Base-by-base conservation (phyloP, 2,113 vertebrate genomes). In the Lepus timidus region DNA sequence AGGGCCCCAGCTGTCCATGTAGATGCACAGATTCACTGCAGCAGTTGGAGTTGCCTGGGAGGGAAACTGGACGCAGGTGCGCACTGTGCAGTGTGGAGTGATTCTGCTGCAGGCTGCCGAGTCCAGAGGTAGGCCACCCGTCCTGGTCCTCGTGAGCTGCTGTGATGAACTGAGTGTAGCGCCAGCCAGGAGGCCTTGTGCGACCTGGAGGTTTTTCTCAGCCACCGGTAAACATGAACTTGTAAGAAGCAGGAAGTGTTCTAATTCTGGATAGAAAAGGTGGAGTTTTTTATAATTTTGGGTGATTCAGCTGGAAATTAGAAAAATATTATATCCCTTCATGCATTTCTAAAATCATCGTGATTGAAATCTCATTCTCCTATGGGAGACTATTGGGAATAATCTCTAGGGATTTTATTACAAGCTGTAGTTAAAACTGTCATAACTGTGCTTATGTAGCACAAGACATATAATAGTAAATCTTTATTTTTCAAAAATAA, bases 11-110 rank as follows among this genome's bases (percentile, higher is more conserved):
- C 61, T 82, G 44, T 85, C 78, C 31, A 25, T 67, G 20, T n/a
- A 94, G 58, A 76, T 93, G 95, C 95, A 90, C 67, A 92, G 92
- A 95, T 96, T 82, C 92, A 67, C 31, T 78, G 39, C 12, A 52
- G 36, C 88, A 62, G n/a, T 90, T 95, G 68, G 27, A 88, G 68
- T 74, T 71, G 6, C 33, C 74, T 58, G 71, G 85, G 70, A 80
- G 88, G 64, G 83, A 86, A 93, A n/a, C 12, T 78, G 88, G 91
- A 51, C 93, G 65, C 74, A 91, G 80, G 39, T 85, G 61, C 81
- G 74, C 58, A 68, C 55, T 82, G 68, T 33, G 95, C 55, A 58
- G 29, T 11, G 4, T 27, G 33, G 49, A 64, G 96, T 93, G 76
- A 74, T 85, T 73, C 87, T 79, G 74, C 74, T 83, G 68, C 25